Percentiles rank a stretch among this genome's conserved stretches.
Conservation (phyloP, 2,113 vertebrate genomes). For the Rhodinocichla rosea region DNA sequence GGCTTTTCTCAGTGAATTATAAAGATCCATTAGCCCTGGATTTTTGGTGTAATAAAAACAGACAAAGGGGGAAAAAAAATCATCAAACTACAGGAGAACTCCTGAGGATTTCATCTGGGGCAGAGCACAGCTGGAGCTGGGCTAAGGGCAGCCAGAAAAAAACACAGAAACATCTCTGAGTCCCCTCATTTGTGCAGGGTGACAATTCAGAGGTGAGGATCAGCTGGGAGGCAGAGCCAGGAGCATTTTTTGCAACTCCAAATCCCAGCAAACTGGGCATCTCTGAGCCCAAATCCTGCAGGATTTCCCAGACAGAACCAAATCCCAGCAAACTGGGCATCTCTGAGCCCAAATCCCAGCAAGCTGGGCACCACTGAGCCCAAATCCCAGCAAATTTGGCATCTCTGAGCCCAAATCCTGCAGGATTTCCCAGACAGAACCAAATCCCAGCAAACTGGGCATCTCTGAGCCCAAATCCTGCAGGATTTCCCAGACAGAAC, state of each 20-base stretch:
- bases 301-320: too few relatives aligned
- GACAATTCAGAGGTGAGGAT: background rate
- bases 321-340: too few relatives aligned
- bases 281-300: too few relatives aligned
- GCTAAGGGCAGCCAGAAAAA: background rate
- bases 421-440: too few relatives aligned
- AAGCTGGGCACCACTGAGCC: too few relatives aligned
- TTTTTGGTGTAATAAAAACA: background rate
- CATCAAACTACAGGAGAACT: background rate
- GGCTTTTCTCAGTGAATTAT: background rate
- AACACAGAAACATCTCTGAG: background rate
- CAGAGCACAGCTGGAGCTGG: background rate
- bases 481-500: too few relatives aligned
- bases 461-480: too few relatives aligned
- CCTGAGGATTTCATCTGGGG: background rate
- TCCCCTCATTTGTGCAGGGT: rapidly evolving
- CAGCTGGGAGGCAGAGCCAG: background rate
- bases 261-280: background rate
- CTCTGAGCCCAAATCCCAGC: too few relatives aligned
- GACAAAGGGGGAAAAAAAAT: background rate
- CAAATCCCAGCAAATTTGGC: too few relatives aligned
- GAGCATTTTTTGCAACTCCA: background rate
- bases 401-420: too few relatives aligned
- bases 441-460: too few relatives aligned
- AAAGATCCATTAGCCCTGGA: background rate